Base-by-base conservation (phyloP, 2,888 invertebrate genomes). In the Drosophila melanosoma region DNA sequence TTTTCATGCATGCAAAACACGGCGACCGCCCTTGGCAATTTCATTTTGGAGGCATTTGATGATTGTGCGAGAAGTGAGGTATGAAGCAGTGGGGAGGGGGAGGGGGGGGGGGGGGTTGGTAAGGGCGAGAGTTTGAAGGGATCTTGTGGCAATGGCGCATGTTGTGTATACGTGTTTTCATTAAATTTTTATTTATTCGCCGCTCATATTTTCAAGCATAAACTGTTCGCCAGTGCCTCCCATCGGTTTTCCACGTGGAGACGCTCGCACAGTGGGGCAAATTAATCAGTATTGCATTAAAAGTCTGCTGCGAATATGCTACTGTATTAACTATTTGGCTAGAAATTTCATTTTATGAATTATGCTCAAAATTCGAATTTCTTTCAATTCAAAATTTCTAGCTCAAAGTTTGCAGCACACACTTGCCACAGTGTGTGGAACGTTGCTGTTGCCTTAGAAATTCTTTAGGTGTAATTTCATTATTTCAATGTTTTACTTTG, bases 401-500 rank as follows among this genome's bases (percentile, higher is more conserved):
- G 20, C 3, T 12, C 12, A 42, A 12, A 3, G 1, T 1, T 12
- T 42, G 20, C 12, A 3, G 42, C 45, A 45, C 7, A 45, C 15
- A 23, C 29, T 51, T 51, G 51, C 29, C 51, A n/a, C 45, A 51
- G n/a, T 51, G 49, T 29, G 45, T 26, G 1, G 45, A 53, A 59
- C 64, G 45, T 53, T 32, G 51, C 40, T 29, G 49, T 57, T 53
- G 78, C 69, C 73, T 66, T 70, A 68, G 75, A 73, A 81, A 87
- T 86, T 85, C 87, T 83, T 87, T 76, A 80, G 82, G 84, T 82
- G 87, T 87, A 87, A 87, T 87, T 87, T 87, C 83, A 87, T 87
- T 87, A 87, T 83, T 87, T 87, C 83, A 87, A 87, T 87, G 86
- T 87, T 87, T 87, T 87, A 87, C 87, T 87, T 87, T 81, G 66